phyloP scores from a whole-genome alignment of 2,113 vertebrate genomes.

The Tragelaphus imberbis region DNA sequence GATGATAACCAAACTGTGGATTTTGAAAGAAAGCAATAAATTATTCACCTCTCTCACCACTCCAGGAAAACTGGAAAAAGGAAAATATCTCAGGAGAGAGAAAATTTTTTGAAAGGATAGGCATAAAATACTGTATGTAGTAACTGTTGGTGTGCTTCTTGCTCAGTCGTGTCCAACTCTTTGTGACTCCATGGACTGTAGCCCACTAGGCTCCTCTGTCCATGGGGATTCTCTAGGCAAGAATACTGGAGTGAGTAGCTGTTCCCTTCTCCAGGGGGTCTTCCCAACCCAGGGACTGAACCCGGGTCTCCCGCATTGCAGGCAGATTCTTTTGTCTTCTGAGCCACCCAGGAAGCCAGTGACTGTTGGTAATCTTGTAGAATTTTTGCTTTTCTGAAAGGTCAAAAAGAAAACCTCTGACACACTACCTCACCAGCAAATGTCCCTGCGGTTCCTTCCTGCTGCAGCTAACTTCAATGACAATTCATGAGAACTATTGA shows the following conservation, averaged over 20 bases:
- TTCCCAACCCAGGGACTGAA: not conserved
- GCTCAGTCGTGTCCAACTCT: not conserved
- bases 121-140: fast-evolving
- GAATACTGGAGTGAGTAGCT: not conserved
- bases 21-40: not conserved
- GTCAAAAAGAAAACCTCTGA: not conserved
- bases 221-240: not conserved
- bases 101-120: not conserved
- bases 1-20: not conserved
- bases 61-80: not conserved
- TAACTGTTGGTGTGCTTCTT: not conserved
- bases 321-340: not conserved
- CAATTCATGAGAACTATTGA: not conserved
- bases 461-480: not conserved
- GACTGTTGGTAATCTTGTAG: not conserved
- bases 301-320: not conserved
- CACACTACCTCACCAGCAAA: not conserved
- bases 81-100: not conserved
- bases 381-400: not conserved
- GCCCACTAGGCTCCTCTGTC: not conserved
- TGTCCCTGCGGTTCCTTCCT: too few relatives aligned
- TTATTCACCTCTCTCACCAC: not conserved
- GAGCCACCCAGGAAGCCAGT: not conserved
- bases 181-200: not conserved
- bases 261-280: not conserved